A percentile compares a stretch with the other conserved stretches of the same genome.
These are phyloP conservation scores for Crossoptilon crossoptilon DNA, from an alignment of 2,797 vertebrate genomes.

Conservation along the genomic window DNA sequence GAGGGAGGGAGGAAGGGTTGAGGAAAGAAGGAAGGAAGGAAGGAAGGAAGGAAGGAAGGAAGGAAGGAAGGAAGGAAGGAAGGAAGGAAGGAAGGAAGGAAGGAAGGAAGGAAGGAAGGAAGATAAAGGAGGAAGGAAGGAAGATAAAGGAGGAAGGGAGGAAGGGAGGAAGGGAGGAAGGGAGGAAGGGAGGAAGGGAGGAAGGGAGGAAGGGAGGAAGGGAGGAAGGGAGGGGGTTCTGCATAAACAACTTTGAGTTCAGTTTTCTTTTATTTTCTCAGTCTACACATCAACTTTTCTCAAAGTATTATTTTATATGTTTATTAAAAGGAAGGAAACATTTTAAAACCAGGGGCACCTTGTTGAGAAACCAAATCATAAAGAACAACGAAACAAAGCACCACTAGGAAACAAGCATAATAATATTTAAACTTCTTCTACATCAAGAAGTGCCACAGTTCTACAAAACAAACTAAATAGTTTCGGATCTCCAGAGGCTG, in stretches of 20 bases:
- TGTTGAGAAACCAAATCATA: neutral
- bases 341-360: too few species aligned
- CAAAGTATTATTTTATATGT: neutral
- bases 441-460: neutral
- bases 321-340: fast-evolving
- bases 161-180: too few species aligned
- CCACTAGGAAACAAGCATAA: neutral
- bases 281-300: neutral
- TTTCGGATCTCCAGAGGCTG: neutral
- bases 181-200: too few species aligned
- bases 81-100: too few species aligned
- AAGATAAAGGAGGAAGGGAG: too few species aligned
- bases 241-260: neutral
- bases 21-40: too few species aligned
- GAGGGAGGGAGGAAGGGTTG: too few species aligned
- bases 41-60: too few species aligned
- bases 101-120: too few species aligned
- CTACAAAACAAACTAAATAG: neutral
- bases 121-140: too few species aligned
- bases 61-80: too few species aligned
- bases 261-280: neutral
- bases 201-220: too few species aligned
- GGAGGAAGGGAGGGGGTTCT: neutral
- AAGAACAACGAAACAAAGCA: neutral
- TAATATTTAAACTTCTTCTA: neutral